Base-by-base conservation (phyloP, 2,113 vertebrate genomes). In the Pholis gunnellus region DNA sequence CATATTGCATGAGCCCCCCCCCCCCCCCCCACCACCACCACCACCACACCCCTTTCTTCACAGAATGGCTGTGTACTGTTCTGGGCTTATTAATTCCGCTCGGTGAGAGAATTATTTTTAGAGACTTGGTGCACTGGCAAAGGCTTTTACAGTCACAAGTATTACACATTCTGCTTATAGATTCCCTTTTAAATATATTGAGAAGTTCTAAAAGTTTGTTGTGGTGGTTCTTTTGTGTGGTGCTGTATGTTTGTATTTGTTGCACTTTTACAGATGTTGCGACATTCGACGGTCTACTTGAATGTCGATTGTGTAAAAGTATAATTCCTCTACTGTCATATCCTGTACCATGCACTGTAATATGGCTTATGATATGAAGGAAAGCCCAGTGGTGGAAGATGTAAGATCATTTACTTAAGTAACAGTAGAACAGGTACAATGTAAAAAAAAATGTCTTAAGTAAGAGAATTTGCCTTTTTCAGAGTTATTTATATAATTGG, bases 71-170 rank as follows among this genome's bases (percentile, higher is more conserved):
- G 92, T 93, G 91, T 93, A 93, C 93, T 92, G 93, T 93, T 93
- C 92, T 89, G 91, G 88, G 90, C 91, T 94, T 94, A 93, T 95
- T 95, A 94, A 94, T 94, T 94, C 94, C 90, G 91, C 94, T 94
- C 90, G 85, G 91, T 92, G 89, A 94, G 93, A 93, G 91, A 93
- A 94, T 94, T 94, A 95, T 94, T 94, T 95, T 94, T 94, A 94
- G 93, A 94, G 92, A 89, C 90, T 92, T 91, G 88, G 88, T 88
- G 85, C 88, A 89, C 88, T 84, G 90, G 92, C 83, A 90, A 91
- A 93, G 88, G 92, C 94, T 94, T 94, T 94, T 94, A 94, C 93
- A 94, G 92, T 95, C 92, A 89, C 91, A 91, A 88, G 85, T 93
- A 90, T 91, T 90, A 90, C 87, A 91, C 79, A 75, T 82, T 92